A percentile compares a stretch with the other conserved stretches of the same genome.
Conservation (phyloP, 1,140 invertebrate genomes). For the Drosophila saltans region DNA sequence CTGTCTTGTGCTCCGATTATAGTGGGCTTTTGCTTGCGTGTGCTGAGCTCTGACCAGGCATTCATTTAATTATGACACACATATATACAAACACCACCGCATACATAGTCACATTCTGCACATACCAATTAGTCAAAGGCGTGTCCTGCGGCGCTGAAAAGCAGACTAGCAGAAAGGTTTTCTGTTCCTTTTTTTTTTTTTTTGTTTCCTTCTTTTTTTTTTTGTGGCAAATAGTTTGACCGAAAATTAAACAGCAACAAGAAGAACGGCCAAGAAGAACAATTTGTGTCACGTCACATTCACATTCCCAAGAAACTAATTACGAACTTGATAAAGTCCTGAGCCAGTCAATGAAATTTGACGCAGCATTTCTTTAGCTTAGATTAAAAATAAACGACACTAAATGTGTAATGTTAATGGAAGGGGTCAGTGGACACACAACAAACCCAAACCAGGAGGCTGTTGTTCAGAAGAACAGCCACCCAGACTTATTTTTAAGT, state of each 20-base stretch:
- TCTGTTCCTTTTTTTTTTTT: slow-evolving; percentile 5
- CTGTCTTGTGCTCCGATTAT: slow-evolving; percentile 20
- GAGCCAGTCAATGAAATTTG: slow-evolving; percentile 32
- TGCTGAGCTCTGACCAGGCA: slow-evolving; percentile 55
- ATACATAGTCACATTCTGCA: slow-evolving; percentile 17
- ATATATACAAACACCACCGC: slow-evolving; percentile 5
- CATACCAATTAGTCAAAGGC: slow-evolving; percentile 62
- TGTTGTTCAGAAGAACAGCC: background rate
- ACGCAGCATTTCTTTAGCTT: slow-evolving; percentile 29
- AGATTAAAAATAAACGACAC: slow-evolving; percentile 56
- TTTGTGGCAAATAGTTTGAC: slow-evolving; percentile 31
- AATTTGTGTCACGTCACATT: slow-evolving; percentile 64
- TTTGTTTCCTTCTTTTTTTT: background rate
- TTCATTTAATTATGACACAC: slow-evolving; percentile 77
- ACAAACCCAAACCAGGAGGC: background rate
- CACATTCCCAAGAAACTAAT: slow-evolving; percentile 45
- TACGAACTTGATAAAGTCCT: slow-evolving; percentile 49
- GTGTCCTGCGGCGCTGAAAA: slow-evolving; percentile 61
- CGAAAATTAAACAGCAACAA: slow-evolving; percentile 16
- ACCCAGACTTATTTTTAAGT: slow-evolving; percentile 52
- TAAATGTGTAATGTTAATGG: slow-evolving; percentile 5
- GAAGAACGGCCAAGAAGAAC: slow-evolving; percentile 4
- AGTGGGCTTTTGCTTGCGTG: slow-evolving; percentile 59
- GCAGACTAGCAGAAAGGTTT: slow-evolving; percentile 42
- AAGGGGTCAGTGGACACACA: background rate